Conservation (phyloP, 2,888 invertebrate genomes). For the Nineta flava region DNA sequence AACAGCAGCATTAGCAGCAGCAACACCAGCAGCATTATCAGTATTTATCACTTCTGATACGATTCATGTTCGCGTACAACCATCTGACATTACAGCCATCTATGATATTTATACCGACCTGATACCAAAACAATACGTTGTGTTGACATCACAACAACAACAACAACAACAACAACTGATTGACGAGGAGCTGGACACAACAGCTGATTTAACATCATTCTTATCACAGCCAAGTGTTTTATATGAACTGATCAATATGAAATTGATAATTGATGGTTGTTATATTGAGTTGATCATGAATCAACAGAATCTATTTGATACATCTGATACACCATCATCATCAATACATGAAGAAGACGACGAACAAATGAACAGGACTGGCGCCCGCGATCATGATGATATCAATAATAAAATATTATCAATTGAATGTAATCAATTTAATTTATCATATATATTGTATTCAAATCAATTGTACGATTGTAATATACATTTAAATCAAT, state of each 20-base stretch:
- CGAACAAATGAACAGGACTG: no score
- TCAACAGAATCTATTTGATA: no score
- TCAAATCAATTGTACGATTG: no score
- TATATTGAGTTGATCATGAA: constrained; percentile 43
- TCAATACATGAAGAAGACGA: no score
- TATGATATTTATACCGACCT: constrained; percentile 59
- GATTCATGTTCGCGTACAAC: constrained; percentile 52
- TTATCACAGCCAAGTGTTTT: constrained; percentile 36
- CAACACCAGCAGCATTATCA: constrained; percentile 18
- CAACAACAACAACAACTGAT: not conserved
- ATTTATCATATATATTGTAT: no score
- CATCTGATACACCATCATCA: no score
- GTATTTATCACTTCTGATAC: constrained; percentile 26
- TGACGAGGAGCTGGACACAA: constrained; percentile 7
- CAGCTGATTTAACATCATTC: constrained; percentile 49
- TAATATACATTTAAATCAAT: no score
- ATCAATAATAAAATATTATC: no score
- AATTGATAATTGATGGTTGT: constrained; percentile 52
- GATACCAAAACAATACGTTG: constrained; percentile 22
- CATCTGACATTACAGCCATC: constrained; percentile 56
- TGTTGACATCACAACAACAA: constrained; percentile 3
- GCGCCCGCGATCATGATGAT: no score
- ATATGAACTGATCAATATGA: constrained; percentile 36
- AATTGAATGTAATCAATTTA: no score
- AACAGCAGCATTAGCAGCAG: no score